Evolutionary conservation across 2,888 invertebrate genomes (phyloP).

Genomic region (Anagyrus pseudococci): DNA sequence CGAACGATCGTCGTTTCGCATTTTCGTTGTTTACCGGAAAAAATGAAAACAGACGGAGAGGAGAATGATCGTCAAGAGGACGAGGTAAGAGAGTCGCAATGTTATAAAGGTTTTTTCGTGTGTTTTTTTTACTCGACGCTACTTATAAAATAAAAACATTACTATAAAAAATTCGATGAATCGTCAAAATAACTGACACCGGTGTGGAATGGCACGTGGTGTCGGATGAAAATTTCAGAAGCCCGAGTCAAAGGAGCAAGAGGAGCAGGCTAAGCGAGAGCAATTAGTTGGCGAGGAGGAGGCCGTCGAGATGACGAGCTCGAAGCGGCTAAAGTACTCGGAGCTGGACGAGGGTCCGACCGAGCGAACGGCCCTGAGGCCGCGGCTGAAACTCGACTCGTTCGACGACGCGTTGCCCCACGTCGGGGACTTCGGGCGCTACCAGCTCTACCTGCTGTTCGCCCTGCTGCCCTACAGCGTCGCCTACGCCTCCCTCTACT

Average conservation of each 20-base stretch:
- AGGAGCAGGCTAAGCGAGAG: background rate
- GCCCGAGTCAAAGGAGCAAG: background rate
- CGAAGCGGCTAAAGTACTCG: slow-evolving; percentile 4
- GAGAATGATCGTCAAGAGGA: background rate
- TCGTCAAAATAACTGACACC: too few species aligned
- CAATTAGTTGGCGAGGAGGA: background rate
- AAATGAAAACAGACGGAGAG: background rate
- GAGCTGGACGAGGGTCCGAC: slow-evolving; percentile 41
- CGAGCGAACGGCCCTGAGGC: slow-evolving; percentile 49
- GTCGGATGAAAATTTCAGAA: background rate
- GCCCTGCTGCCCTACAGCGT: slow-evolving; percentile 63
- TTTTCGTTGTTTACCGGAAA: background rate
- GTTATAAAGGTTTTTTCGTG: too few species aligned
- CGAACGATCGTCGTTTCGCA: too few species aligned
- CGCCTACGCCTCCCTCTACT: slow-evolving; percentile 63
- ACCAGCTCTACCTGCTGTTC: slow-evolving; percentile 62
- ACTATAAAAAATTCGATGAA: too few species aligned
- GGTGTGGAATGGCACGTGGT: background rate
- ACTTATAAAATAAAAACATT: too few species aligned
- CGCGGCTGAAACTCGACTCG: slow-evolving; percentile 51
- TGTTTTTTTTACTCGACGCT: too few species aligned
- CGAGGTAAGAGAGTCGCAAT: background rate
- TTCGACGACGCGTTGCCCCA: slow-evolving; percentile 63
- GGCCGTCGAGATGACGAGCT: slow-evolving; percentile 17
- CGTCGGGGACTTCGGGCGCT: slow-evolving; percentile 64